Evolutionary conservation across 1,140 invertebrate species (phyloP).

Genomic region (Drosophila elegans): DNA sequence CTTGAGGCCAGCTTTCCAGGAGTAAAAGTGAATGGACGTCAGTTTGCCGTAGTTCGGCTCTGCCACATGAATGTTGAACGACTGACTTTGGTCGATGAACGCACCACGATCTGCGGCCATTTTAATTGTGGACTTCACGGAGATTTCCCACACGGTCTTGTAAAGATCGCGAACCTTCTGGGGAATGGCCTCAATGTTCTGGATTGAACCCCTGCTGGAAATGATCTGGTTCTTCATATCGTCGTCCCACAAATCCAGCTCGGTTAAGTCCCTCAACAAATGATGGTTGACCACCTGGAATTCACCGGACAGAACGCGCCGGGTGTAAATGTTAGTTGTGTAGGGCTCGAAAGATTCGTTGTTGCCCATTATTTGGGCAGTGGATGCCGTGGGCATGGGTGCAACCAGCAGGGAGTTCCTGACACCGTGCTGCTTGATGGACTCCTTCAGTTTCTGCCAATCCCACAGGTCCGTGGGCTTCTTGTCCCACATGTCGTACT

Average conservation of each 20-base stretch:
- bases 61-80: slow-evolving; percentile 98
- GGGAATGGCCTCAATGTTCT: slow-evolving; percentile 95
- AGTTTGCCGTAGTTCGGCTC: slow-evolving; percentile 97
- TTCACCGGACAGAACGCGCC: slow-evolving; percentile 96
- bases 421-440: slow-evolving; percentile 96
- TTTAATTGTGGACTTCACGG: slow-evolving; percentile 96
- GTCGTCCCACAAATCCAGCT: slow-evolving; percentile 96
- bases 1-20: slow-evolving; percentile 98
- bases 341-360: slow-evolving; percentile 99
- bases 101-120: slow-evolving; percentile 99
- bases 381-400: slow-evolving; percentile 99
- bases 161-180: slow-evolving; percentile 95
- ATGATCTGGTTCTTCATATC: slow-evolving; percentile 99
- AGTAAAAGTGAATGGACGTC: slow-evolving; percentile 99
- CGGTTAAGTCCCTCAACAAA: slow-evolving; percentile 96
- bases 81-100: slow-evolving; percentile 99
- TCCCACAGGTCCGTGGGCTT: slow-evolving; percentile 95
- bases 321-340: slow-evolving; percentile 98
- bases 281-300: slow-evolving; percentile 98
- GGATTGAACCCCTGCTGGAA: slow-evolving; percentile 96
- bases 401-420: slow-evolving; percentile 97
- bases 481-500: slow-evolving; percentile 99
- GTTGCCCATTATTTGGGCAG: slow-evolving; percentile 99
- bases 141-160: slow-evolving; percentile 99
- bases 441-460: slow-evolving; percentile 93